These are phyloP conservation scores for Cephonodes hylas DNA, from an alignment of 2,888 invertebrate genomes.

Conservation along the genomic window DNA sequence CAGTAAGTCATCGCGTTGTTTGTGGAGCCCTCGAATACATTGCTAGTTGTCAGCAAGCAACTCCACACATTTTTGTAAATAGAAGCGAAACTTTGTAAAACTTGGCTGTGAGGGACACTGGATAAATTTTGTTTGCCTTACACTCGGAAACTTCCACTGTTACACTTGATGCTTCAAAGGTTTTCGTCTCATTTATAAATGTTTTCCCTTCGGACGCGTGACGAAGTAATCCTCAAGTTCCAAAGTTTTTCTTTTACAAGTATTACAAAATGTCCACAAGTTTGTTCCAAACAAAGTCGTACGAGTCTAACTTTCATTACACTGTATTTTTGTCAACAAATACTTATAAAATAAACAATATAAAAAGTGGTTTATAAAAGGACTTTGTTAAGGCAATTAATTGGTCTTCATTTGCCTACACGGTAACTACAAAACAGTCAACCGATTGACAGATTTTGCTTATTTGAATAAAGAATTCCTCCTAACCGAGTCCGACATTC, in stretches of 20 bases:
- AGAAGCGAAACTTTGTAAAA: slow-evolving; percentile 13
- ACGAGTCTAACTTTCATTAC: neutral
- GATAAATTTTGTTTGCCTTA: slow-evolving; percentile 9
- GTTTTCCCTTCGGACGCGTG: neutral
- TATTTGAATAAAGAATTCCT: neutral
- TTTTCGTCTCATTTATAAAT: neutral
- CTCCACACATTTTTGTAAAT: slow-evolving; percentile 13
- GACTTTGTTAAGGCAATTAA: neutral
- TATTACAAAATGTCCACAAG: neutral
- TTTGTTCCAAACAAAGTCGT: neutral
- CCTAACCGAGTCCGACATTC: no score
- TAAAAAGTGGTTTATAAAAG: neutral
- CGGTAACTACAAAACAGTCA: neutral
- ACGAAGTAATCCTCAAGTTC: neutral
- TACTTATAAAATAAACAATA: no score
- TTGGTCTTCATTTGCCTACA: neutral
- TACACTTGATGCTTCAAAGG: neutral
- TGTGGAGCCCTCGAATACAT: neutral
- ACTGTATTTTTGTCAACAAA: neutral
- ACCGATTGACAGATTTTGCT: neutral
- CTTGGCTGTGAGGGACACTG: neutral
- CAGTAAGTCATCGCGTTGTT: neutral
- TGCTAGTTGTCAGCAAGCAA: neutral
- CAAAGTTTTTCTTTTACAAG: neutral
- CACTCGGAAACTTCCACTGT: neutral